Base-by-base conservation (phyloP, 2,113 vertebrate species). In the Ceyx melanurus region DNA sequence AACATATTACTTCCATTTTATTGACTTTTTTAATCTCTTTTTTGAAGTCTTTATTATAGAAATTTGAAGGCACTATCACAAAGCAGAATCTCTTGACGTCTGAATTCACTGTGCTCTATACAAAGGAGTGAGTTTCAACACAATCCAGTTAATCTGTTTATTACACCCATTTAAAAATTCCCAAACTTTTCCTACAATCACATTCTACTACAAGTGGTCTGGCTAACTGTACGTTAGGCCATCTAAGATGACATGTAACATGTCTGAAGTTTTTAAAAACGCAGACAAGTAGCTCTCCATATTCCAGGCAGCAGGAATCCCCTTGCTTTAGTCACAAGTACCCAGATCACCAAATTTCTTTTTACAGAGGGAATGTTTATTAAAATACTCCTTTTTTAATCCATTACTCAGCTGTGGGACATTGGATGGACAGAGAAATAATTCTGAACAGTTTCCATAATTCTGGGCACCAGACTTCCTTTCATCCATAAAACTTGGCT, bases 11-110 rank as follows among this genome's bases (percentile, higher is more conserved):
- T 82, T 56, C 73, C 43, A 40, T 79, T 97, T 96, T 97, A 95
- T 97, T 96, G 96, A 91, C 95, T 91, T 97, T 89, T 97, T 95
- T 93, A 91, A 93, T 88, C 86, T 94, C 93, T 96, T 93, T 80
- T 74, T 79, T 94, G 92, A 97, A 96, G 95, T 35, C 58, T 66
- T 73, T 74, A 91, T 72, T 53, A 88, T 3, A 72, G 76, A 75
- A 77, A 88, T 84, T 91, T 86, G 54, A 93, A 92, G 79, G 79
- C 62, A 35, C 46, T 93, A 71, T 82, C 48, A 28, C 78, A 84
- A 86, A 83, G 62, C 3, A 15, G 9, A 82, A 79, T 78, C 45
- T 35, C 50, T 45, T 72, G 70, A 94, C 90, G 86, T 26, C 15
- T 11, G 60, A 93, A 40, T 48, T 79, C 2, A 1, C 58, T 77